Evolutionary conservation across 2,797 vertebrate genomes (phyloP), one percentile per base, ranked within the genome.

Genomic region (Parauchenoglanis ngamensis): DNA sequence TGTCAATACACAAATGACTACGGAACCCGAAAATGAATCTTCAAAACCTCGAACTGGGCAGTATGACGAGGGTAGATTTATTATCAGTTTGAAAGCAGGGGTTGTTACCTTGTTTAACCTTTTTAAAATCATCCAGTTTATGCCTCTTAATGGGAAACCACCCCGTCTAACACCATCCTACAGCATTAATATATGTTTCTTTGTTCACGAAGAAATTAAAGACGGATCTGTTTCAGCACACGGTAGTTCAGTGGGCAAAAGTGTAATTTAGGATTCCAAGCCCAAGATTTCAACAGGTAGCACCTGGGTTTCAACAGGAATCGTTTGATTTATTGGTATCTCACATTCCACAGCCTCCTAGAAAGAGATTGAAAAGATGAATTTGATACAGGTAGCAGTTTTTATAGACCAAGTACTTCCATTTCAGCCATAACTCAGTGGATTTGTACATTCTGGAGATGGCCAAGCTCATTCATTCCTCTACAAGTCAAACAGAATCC

Each of bases 261-360:
- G 75, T 67, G 28, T 31, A 5, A 2, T 79, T 44, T 40, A 59
- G 19, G 56, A 79, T 79, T 68, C 12, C 40, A n/a, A 65, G 40
- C 59, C 25, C 35, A n/a, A 49, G 40, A 68, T 35, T 35, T 83
- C 81, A 68, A 52, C 81, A 67, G 81, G 44, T 56, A 28, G n/a
- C 81, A 54, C 25, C 49, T 83, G 46, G 68, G 63, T 83, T 70
- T 67, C 28, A 67, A 49, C 78, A 61, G 78, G 57, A 63, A 63
- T 63, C 1, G 15, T 3, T 31, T 83, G 46, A 83, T 83, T 83
- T 83, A 65, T 68, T 83, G 81, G 7, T 12, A 54, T 83, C 61
- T 78, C 17, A 54, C 46, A 76, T 63, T 85, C 84, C 72, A 65
- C n/a, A 67, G 54, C 28, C 54, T 13, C 28, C 25, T 52, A 17